Conservation (phyloP, 2,113 vertebrate genomes). For the Cebidichthys violaceus region DNA sequence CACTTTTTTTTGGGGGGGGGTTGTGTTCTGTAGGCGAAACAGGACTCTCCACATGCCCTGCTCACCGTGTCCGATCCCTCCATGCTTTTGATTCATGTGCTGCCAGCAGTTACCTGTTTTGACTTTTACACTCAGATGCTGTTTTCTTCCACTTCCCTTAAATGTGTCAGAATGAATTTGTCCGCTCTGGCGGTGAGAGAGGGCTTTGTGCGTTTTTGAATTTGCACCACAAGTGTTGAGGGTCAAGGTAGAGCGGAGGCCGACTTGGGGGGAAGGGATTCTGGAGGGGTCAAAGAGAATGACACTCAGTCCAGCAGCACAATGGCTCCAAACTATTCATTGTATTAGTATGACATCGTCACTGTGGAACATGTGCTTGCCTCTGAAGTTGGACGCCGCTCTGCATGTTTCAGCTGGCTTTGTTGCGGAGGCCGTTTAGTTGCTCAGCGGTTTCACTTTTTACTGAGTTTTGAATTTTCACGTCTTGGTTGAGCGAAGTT, state of each 20-base stretch:
- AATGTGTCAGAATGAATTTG: conserved; percentile 62
- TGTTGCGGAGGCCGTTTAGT: not conserved
- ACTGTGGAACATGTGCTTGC: conserved; percentile 30
- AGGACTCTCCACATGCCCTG: not conserved
- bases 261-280: conserved; percentile 67
- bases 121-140: not conserved
- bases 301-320: conserved; percentile 44
- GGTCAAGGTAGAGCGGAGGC: conserved; percentile 73
- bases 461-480: not conserved
- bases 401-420: conserved; percentile 16
- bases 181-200: conserved; percentile 77
- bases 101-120: conserved; percentile 4
- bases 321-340: conserved; percentile 42
- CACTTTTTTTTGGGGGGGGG: conserved; percentile 37
- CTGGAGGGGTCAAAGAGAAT: conserved; percentile 61
- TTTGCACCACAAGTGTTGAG: conserved; percentile 79
- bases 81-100: conserved; percentile 19
- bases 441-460: conserved; percentile 23
- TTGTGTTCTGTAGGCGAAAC: conserved; percentile 23
- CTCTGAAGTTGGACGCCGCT: conserved; percentile 45
- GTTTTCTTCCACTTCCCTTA: not conserved
- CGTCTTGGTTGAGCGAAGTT: not conserved
- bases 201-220: conserved; percentile 87
- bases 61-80: not conserved
- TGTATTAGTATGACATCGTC: conserved; percentile 29